A percentile compares a stretch with the other conserved stretches of the same genome.
Evolutionary conservation across 92 coral and sea anemone species (phyloP).

Genomic region (Phenganax stokvisi): DNA sequence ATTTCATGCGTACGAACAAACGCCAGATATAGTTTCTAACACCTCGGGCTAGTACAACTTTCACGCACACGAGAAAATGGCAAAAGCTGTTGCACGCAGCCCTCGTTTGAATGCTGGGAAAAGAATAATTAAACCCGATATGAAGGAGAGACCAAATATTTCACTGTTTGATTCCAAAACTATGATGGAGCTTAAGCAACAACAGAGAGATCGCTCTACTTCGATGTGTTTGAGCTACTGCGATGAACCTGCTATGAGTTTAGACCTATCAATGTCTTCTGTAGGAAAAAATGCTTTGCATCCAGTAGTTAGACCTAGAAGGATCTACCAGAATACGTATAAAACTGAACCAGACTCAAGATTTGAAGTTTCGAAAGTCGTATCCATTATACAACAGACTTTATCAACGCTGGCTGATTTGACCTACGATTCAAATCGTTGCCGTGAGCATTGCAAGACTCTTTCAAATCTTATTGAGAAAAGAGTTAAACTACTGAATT

Average conservation of each 20-base stretch:
- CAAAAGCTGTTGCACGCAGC: conserved; percentile 13
- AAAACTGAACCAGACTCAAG: conserved; percentile 72
- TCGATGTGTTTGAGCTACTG: conserved; percentile 25
- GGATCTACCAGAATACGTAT: conserved; percentile 59
- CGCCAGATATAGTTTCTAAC: neutral
- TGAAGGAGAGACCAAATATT: conserved; percentile 9
- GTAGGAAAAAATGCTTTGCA: conserved; percentile 13
- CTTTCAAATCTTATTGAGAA: conserved; percentile 70
- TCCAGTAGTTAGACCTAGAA: neutral
- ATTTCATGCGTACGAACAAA: neutral
- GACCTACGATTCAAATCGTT: conserved; percentile 59
- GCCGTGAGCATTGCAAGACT: conserved; percentile 68
- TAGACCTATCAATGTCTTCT: neutral
- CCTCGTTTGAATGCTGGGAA: conserved; percentile 28
- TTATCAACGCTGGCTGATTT: conserved; percentile 60
- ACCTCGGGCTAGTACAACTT: neutral
- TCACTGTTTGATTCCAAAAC: conserved; percentile 32
- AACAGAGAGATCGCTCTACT: conserved; percentile 31
- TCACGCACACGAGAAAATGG: neutral
- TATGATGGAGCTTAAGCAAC: conserved; percentile 27
- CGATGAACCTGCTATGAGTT: conserved; percentile 31
- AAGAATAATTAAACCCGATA: conserved; percentile 4
- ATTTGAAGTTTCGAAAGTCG: conserved; percentile 51
- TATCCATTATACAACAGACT: conserved; percentile 62
- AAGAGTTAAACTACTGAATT: conserved; percentile 65